A percentile compares a stretch with the other conserved stretches of the same genome.
Evolutionary conservation across 1,140 invertebrate genomes (phyloP).

Genomic region (Drosophila cardini): DNA sequence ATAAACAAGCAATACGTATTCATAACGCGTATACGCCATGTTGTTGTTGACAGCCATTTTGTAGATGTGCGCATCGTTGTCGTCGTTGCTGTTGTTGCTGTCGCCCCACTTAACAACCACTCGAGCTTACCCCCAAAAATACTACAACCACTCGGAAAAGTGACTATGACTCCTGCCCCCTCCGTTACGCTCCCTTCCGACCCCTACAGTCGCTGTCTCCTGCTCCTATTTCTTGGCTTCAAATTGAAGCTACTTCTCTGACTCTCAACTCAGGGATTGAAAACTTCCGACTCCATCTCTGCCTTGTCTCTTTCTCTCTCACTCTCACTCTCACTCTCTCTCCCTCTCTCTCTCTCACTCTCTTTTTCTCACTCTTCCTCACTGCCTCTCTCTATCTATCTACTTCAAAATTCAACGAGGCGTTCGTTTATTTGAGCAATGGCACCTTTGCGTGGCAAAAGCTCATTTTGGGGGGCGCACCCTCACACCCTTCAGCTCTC

Average conservation of each 20-base stretch:
- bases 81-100: slow-evolving; percentile 39
- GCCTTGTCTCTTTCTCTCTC: neutral
- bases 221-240: neutral
- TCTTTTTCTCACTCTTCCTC: too few relatives aligned
- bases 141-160: neutral
- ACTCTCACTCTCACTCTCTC: neutral
- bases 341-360: too few relatives aligned
- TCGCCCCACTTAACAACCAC: slow-evolving; percentile 58
- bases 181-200: too few relatives aligned
- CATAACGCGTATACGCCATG: slow-evolving; percentile 81
- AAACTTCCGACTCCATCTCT: neutral
- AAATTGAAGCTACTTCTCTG: slow-evolving; percentile 14
- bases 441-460: slow-evolving; percentile 78
- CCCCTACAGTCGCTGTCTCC: neutral
- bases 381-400: neutral
- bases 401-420: slow-evolving; percentile 68
- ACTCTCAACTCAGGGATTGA: slow-evolving; percentile 2
- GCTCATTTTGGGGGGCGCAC: slow-evolving; percentile 61
- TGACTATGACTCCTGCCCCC: neutral
- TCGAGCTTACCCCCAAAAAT: slow-evolving; percentile 30
- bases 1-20: slow-evolving; percentile 80
- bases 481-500: neutral
- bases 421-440: slow-evolving; percentile 80
- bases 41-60: slow-evolving; percentile 82
- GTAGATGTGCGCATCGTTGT: slow-evolving; percentile 74